phyloP scores from a whole-genome alignment of 2,113 vertebrate species.

The Bujurquina vittata region DNA sequence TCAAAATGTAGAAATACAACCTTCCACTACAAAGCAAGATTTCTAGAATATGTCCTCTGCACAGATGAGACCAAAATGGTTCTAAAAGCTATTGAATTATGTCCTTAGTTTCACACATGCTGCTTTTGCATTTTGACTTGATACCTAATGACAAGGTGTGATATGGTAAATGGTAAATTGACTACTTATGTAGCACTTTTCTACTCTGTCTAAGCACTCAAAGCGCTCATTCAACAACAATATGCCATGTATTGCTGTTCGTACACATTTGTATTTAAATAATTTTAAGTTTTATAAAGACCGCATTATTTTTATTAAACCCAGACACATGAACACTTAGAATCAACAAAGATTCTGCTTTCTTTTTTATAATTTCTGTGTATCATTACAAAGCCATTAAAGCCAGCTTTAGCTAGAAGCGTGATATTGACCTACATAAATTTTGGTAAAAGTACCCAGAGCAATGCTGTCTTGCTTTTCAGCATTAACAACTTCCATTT shows the following conservation, averaged over 20 bases:
- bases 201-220: no score
- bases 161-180: no score
- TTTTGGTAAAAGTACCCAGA: neutral
- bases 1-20: neutral
- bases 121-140: neutral
- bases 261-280: neutral
- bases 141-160: neutral
- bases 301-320: neutral
- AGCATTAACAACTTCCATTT: slow-evolving; percentile 13
- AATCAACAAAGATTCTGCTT: neutral
- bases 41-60: neutral
- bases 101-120: no score
- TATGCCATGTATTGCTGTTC: no score
- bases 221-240: no score
- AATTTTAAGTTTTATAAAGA: neutral
- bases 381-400: neutral
- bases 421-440: neutral
- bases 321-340: neutral
- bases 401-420: slow-evolving; percentile 4
- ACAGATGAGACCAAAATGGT: neutral
- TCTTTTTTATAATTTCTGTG: neutral
- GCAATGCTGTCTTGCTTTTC: neutral
- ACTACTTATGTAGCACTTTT: no score
- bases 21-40: neutral
- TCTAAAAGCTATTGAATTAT: neutral